These are phyloP conservation scores for Ennomos quercinarius DNA, from an alignment of 2,888 invertebrate genomes.

Conservation along the genomic window DNA sequence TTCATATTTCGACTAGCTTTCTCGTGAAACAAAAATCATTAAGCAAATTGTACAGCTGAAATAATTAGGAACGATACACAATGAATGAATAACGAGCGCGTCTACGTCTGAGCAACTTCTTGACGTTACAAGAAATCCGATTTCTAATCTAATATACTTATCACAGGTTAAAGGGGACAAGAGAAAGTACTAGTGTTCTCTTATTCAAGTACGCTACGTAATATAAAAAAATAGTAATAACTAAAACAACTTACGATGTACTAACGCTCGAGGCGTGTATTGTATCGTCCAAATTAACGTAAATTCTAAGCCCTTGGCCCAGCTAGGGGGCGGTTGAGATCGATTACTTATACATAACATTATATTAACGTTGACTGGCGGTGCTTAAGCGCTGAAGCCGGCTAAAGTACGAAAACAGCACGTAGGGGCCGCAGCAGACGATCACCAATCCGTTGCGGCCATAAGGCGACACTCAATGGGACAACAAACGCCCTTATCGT, in stretches of 20 bases:
- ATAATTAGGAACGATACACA: conserved; percentile 78
- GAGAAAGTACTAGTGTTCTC: conserved; percentile 84
- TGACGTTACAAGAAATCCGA: conserved; percentile 76
- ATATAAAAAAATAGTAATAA: conserved; percentile 64
- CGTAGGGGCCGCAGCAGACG: conserved; percentile 49
- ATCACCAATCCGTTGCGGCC: conserved; percentile 36
- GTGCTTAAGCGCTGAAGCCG: conserved; percentile 73
- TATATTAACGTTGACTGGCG: conserved; percentile 68
- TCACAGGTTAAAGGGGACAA: conserved; percentile 85
- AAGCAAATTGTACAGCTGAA: conserved; percentile 71
- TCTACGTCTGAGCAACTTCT: conserved; percentile 79
- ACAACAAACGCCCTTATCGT: conserved; percentile 23
- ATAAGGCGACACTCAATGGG: conserved; percentile 31
- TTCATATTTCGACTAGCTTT: conserved; percentile 72
- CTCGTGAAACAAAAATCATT: conserved; percentile 60
- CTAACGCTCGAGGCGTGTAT: conserved; percentile 58
- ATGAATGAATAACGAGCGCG: conserved; percentile 54
- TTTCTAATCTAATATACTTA: conserved; percentile 81
- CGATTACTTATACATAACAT: conserved; percentile 73
- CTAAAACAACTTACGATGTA: conserved; percentile 79
- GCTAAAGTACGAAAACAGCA: conserved; percentile 61
- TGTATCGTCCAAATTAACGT: conserved; percentile 62
- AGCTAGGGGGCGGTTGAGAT: conserved; percentile 76
- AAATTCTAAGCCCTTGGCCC: conserved; percentile 73
- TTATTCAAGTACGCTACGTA: conserved; percentile 72